Base-by-base conservation (phyloP, 2,888 invertebrate species). In the Pasiphila rectangulata region DNA sequence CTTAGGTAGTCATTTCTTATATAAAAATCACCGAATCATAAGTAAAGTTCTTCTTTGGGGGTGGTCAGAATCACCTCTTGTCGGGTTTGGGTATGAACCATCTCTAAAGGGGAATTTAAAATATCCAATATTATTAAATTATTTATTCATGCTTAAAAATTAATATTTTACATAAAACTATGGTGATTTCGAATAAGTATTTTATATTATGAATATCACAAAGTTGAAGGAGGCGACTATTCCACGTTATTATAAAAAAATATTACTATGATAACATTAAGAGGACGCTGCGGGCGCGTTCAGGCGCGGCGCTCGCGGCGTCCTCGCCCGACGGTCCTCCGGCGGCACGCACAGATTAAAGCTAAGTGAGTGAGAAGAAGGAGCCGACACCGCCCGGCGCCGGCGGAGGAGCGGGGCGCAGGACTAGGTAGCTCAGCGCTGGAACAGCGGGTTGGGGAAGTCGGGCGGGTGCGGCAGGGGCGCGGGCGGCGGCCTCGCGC, bases 401-500 rank as follows among this genome's bases (percentile, higher is more conserved):
- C 86, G 83, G 81, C 85, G 88, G 83, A 83, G 81, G 87, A 86
- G 85, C 83, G 79, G 77, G 83, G 77, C 78, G 68, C 68, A 66
- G 69, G 82, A 83, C 85, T 83, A 83, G 85, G 72, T 60, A 66
- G 61, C 70, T 83, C 56, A 86, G 77, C 86, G 87, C 79, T 86
- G 86, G 89, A 97, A 97, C 73, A 97, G 90, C 63, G 97, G 97
- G 84, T 97, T 97, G 49, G 97, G 97, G 89, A 97, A 97, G 88
- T 97, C 97, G 57, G 97, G 95, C 61, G 97, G 97, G 90, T 97
- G 97, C 59, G 97, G 97, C 67, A 97, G 90, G 34, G 97, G 97
- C 25, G 97, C 97, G 56, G 95, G 92, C 39, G 95, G 92, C 69
- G 96, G 96, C 40, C 96, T 95, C 72, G 95, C 92, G 64, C 96